Evolutionary conservation across 1,140 invertebrate species (phyloP).

Genomic region (Cyrtorhinus lividipennis): DNA sequence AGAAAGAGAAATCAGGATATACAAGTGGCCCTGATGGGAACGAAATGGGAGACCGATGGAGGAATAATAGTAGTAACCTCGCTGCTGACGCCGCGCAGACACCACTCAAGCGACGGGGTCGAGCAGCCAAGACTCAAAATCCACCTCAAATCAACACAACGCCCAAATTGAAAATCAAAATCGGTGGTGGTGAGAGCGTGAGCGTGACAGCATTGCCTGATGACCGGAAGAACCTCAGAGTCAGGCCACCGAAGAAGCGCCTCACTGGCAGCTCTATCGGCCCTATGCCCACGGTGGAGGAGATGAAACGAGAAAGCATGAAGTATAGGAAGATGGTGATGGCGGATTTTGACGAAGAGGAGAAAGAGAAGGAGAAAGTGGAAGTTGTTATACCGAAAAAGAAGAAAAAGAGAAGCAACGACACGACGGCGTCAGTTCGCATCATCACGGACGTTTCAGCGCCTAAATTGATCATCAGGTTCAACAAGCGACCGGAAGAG

Average conservation of each 20-base stretch:
- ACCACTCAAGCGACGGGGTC: conserved; percentile 23
- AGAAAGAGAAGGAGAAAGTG: conserved; percentile 35
- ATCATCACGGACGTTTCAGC: conserved; percentile 34
- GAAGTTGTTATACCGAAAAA: conserved; percentile 7
- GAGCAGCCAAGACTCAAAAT: conserved; percentile 18
- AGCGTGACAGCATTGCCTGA: conserved; percentile 31
- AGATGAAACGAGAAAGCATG: conserved; percentile 69
- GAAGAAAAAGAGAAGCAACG: conserved; percentile 19
- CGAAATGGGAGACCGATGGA: conserved; percentile 26
- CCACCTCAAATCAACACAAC: conserved; percentile 29
- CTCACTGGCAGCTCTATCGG: conserved; percentile 36
- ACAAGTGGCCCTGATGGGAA: conserved; percentile 34
- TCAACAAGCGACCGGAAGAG: conserved; percentile 33
- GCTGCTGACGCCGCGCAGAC: conserved; percentile 26
- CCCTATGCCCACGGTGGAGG: conserved; percentile 51
- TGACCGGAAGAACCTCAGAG: conserved; percentile 35
- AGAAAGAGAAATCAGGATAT: conserved; percentile 38
- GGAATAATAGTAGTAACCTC: neutral
- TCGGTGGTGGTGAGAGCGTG: conserved; percentile 33
- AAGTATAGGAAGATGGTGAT: conserved; percentile 68
- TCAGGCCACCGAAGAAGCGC: conserved; percentile 66
- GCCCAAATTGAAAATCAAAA: conserved; percentile 72
- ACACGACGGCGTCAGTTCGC: conserved; percentile 23
- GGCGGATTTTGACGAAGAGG: conserved; percentile 59
- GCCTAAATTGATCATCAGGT: conserved; percentile 52